These are phyloP conservation scores for Opisthograptis luteolata DNA, from an alignment of 2,888 invertebrate genomes.

Conservation along the genomic window DNA sequence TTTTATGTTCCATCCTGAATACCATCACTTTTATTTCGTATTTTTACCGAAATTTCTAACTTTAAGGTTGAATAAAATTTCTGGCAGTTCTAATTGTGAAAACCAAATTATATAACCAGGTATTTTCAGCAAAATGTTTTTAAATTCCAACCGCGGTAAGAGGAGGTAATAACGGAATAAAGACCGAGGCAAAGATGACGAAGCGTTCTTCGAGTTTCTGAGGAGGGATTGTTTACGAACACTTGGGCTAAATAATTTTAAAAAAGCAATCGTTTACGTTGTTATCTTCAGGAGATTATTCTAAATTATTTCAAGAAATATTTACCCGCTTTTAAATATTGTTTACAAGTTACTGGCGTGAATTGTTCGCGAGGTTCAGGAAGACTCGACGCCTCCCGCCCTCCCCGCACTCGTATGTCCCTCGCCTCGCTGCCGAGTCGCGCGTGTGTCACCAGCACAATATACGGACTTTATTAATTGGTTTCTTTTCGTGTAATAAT, in stretches of 20 bases:
- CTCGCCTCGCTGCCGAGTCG: too few species aligned
- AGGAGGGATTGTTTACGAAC: constrained; percentile 7
- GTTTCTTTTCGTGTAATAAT: too few species aligned
- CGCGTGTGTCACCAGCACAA: too few species aligned
- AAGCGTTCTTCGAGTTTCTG: constrained; percentile 11
- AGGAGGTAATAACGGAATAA: constrained; percentile 13
- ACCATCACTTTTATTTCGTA: constrained; percentile 6
- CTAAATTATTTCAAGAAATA: neutral
- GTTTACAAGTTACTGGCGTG: too few species aligned
- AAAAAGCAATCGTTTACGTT: constrained; percentile 8
- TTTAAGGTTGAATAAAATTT: constrained; percentile 2
- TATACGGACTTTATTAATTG: too few species aligned
- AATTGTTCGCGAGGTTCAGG: too few species aligned
- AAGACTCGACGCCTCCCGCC: too few species aligned
- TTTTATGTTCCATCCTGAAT: constrained; percentile 1
- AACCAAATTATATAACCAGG: constrained; percentile 7
- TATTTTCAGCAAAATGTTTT: constrained; percentile 1
- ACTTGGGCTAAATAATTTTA: constrained; percentile 1
- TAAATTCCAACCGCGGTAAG: constrained; percentile 6
- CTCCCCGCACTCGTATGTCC: too few species aligned
- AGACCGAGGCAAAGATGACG: constrained; percentile 7
- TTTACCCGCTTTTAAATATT: too few species aligned
- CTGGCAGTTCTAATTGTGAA: constrained; percentile 1
- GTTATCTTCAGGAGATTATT: neutral
- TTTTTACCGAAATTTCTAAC: constrained; percentile 1